Evolutionary conservation across 2,797 vertebrate species (phyloP).

Genomic region (Xyrichtys novacula): DNA sequence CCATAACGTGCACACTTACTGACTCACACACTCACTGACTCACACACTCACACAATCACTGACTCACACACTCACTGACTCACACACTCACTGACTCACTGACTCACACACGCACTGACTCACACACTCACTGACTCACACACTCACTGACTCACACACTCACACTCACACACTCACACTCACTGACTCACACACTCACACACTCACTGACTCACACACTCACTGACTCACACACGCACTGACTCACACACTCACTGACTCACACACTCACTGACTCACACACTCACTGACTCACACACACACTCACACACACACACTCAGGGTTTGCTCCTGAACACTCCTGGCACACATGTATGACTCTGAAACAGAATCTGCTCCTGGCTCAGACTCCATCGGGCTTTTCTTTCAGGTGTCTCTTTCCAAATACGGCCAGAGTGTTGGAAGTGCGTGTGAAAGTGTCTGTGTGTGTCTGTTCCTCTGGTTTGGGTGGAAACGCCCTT

Average conservation of each 20-base stretch:
- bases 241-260: too few relatives aligned
- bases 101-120: conserved; percentile 45
- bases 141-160: conserved; percentile 13
- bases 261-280: conserved; percentile 50
- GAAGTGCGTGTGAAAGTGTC: conserved; percentile 44
- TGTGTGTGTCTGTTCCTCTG: background rate
- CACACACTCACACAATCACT: conserved; percentile 51
- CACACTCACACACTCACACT: conserved; percentile 7
- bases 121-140: too few relatives aligned
- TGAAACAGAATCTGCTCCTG: conserved; percentile 80
- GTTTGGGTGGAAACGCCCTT: background rate
- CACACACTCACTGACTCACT: conserved; percentile 42
- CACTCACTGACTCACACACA: conserved; percentile 55
- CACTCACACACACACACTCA: conserved; percentile 20
- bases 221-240: conserved; percentile 34
- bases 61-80: conserved; percentile 45
- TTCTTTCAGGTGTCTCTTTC: conserved; percentile 85
- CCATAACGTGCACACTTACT: conserved; percentile 56
- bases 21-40: conserved; percentile 53
- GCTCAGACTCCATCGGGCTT: conserved; percentile 80
- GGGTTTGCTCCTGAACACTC: conserved; percentile 7
- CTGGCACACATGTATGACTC: conserved; percentile 27
- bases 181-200: conserved; percentile 45
- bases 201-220: conserved; percentile 40
- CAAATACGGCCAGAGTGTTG: conserved; percentile 72